Conservation (phyloP, 2,888 invertebrate species). For the Phengaris alcon region DNA sequence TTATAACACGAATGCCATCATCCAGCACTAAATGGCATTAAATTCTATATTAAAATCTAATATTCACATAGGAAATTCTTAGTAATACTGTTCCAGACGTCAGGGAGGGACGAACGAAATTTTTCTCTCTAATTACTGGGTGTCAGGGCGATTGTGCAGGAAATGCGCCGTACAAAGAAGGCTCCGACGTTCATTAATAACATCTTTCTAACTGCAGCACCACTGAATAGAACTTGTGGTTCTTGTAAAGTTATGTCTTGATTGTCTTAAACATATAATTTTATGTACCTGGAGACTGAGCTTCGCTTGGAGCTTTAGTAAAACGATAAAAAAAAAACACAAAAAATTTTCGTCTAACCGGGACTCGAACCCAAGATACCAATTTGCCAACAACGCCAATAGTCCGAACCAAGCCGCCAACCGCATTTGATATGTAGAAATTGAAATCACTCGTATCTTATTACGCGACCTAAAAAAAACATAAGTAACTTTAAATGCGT, state of each 20-base stretch:
- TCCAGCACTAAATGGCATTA: neutral
- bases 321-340: no score
- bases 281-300: no score
- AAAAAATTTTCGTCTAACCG: no score
- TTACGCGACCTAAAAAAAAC: no score
- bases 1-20: no score
- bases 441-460: no score
- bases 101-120: constrained; percentile 66
- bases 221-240: constrained; percentile 69
- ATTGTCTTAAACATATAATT: neutral
- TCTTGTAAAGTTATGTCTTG: constrained; percentile 65
- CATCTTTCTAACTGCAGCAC: constrained; percentile 77
- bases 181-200: constrained; percentile 77
- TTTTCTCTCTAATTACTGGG: constrained; percentile 78
- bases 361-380: no score
- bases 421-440: no score
- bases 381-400: no score
- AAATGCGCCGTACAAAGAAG: constrained; percentile 72
- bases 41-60: neutral
- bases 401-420: no score
- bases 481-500: no score
- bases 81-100: constrained; percentile 59
- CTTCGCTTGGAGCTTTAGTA: no score
- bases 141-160: constrained; percentile 76
- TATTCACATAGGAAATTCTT: constrained; percentile 46